Base-by-base conservation (phyloP, 1,140 invertebrate species). In the Phenacoccus solenopsis region DNA sequence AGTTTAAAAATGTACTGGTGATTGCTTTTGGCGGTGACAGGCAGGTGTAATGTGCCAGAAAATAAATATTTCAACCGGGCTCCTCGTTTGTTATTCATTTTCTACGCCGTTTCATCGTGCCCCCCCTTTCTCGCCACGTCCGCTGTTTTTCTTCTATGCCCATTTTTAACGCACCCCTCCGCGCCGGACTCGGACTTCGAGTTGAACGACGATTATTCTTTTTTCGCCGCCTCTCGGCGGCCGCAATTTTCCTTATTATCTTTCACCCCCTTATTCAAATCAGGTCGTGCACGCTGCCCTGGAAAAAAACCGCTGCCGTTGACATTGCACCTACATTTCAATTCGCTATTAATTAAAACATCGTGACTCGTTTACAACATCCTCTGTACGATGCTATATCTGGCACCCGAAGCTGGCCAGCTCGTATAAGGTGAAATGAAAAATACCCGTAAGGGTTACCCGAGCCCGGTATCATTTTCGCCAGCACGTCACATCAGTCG, bases 31-130 rank as follows among this genome's bases (percentile, higher is more conserved):
- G 59, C 22, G 59, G 59, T 64, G 59, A 64, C 59, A 64, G 59
- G 59, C 59, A 64, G 59, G 59, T 64, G 59, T 64, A 64, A 64
- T 64, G 59, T 64, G 59, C 59, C 59, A 64, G 59, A 64, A 64
- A 64, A 64, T 64, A 64, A 64, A 64, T 64, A 64, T 64, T 64
- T 64, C 59, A 64, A 22, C 59, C 20, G 20, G 10, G 59, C 10
- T 64, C 59, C 59, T 64, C 12, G 59, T 64, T 64, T 64, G 59
- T 64, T 64, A 64, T 64, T 64, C 59, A 64, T 64, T 64, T 64
- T 64, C 10, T 64, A 24, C 22, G 59, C 59, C 20, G 25, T 64
- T 27, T 64, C 59, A 25, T 24, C 59, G 20, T 10, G 22, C 59
- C 25, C 59, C 59, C 4, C 25, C 12, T 5, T 20, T 59, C 4